Conservation (phyloP, 2,797 vertebrate species). For the Enteromius trimaculatus region DNA sequence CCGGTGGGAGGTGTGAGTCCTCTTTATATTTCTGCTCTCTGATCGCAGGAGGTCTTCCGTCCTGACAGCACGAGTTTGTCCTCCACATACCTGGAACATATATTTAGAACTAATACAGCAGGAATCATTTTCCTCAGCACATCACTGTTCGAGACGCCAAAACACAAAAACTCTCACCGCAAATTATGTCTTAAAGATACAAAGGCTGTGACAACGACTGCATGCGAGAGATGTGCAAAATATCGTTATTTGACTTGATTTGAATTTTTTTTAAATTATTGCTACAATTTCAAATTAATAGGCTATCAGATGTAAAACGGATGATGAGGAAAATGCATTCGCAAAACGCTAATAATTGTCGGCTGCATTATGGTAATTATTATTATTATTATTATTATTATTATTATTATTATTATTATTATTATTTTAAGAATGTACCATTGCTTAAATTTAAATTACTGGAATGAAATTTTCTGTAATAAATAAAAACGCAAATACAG, state of each 20-base stretch:
- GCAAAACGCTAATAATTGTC: neutral
- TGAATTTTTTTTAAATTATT: neutral
- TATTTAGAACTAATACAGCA: slow-evolving; percentile 24
- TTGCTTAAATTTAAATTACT: neutral
- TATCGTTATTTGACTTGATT: neutral
- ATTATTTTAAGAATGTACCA: neutral
- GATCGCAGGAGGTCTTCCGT: slow-evolving; percentile 45
- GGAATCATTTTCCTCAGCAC: neutral
- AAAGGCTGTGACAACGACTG: neutral
- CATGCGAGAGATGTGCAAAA: neutral
- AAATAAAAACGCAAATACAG: neutral
- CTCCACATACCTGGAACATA: slow-evolving; percentile 8
- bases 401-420: no score
- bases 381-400: no score
- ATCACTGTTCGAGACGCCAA: neutral
- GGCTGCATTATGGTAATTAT: neutral
- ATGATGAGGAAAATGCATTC: neutral
- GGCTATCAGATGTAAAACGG: neutral
- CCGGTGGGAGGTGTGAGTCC: slow-evolving; percentile 73
- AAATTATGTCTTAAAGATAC: neutral
- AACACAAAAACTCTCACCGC: neutral
- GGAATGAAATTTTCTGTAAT: neutral
- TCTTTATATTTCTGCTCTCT: slow-evolving; percentile 47
- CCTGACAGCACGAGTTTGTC: slow-evolving; percentile 31
- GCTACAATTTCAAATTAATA: neutral